phyloP scores from a whole-genome alignment of 2,888 invertebrate genomes.

The Salpingus planirostris region DNA sequence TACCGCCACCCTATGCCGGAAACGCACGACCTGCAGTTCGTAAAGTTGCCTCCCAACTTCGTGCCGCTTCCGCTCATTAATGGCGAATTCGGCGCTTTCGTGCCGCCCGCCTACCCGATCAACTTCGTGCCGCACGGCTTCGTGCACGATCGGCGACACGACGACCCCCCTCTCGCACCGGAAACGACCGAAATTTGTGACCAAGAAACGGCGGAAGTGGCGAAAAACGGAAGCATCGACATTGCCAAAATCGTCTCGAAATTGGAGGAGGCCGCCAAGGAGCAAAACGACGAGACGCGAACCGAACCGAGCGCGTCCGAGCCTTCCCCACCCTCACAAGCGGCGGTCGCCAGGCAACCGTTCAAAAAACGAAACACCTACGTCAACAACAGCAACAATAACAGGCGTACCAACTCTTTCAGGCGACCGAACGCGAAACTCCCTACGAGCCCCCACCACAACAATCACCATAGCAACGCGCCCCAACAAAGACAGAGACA shows the following conservation, averaged over 20 bases:
- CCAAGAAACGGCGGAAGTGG: slow-evolving; percentile 9
- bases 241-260: slow-evolving; percentile 40
- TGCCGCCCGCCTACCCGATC: slow-evolving; percentile 32
- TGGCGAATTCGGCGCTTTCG: slow-evolving; percentile 27
- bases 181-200: slow-evolving; percentile 6
- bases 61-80: slow-evolving; percentile 31
- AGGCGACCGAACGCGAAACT: too few relatives aligned
- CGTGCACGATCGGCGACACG: slow-evolving; percentile 16
- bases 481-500: too few relatives aligned
- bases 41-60: slow-evolving; percentile 32
- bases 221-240: slow-evolving; percentile 26
- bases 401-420: too few relatives aligned
- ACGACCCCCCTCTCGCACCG: slow-evolving; percentile 15
- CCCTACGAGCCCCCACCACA: too few relatives aligned
- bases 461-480: too few relatives aligned
- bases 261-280: slow-evolving; percentile 38
- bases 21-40: slow-evolving; percentile 22
- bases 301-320: too few relatives aligned
- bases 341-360: too few relatives aligned
- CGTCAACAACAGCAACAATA: too few relatives aligned
- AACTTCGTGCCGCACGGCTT: slow-evolving; percentile 32
- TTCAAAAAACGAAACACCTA: too few relatives aligned
- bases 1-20: slow-evolving; percentile 25
- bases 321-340: too few relatives aligned
- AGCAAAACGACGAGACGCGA: slow-evolving; percentile 27